Evolutionary conservation across 2,888 invertebrate species (phyloP), one percentile per base, ranked within the genome.

Genomic region (Odontomyia ornata): DNA sequence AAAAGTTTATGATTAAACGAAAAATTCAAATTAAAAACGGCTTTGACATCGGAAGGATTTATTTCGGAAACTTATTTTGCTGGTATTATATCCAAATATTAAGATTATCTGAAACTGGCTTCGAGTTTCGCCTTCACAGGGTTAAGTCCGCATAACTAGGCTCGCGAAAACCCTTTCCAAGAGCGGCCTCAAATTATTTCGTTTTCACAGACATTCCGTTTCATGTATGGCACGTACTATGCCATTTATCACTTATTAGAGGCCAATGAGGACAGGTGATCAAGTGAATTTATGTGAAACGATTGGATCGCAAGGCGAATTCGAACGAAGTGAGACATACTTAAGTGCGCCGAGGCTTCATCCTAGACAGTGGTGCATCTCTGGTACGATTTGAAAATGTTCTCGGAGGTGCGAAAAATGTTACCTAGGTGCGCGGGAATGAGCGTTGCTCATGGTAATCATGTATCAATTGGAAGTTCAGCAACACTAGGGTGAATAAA

Each of bases 211-310:
- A 57, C 57, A 73, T 64, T 56, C 18, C 25, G 75, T 56, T 52
- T 64, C 60, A 72, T 72, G 76, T 71, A 72, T 65, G 78, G 76
- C 71, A 76, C 76, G 73, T 65, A 76, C 67, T 76, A 67, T 76
- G 76, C 76, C 72, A 78, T 78, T 78, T 78, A 78, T 78, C 78
- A 78, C 78, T 78, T 78, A 78, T 78, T 78, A 78, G 78, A 76
- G 78, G 78, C 78, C 73, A 76, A 78, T 78, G 78, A 73, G 73
- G 78, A 78, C 78, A 78, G 78, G 78, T 76, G 78, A 78, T 78
- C 76, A 76, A 43, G 57, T 57, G 60, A 36, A 73, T 73, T 73
- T 73, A 73, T 73, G 73, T 73, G 73, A 69, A 69, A 47, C 69
- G 69, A 69, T 69, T 69, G 18, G 69, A 69, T 47, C 69, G 69